phyloP scores from a whole-genome alignment of 2,797 vertebrate species.

The Mallotus villosus region DNA sequence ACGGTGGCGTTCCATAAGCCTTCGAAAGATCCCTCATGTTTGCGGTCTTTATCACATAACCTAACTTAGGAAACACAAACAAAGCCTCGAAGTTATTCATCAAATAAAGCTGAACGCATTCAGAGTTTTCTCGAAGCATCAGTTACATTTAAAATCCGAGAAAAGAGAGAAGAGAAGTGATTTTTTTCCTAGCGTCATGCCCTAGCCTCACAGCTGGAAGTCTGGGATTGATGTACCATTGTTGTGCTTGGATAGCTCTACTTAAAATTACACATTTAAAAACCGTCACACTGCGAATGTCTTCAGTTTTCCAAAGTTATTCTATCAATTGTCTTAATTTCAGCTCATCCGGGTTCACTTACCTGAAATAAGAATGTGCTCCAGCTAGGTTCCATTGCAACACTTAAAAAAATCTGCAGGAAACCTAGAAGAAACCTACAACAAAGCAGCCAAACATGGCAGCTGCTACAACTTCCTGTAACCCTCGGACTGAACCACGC shows the following conservation, averaged over 20 bases:
- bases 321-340: slow-evolving; percentile 26
- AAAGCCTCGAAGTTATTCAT: slow-evolving; percentile 33
- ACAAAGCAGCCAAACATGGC: slow-evolving; percentile 86
- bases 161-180: slow-evolving; percentile 34
- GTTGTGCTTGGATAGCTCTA: slow-evolving; percentile 78
- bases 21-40: slow-evolving; percentile 68
- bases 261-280: slow-evolving; percentile 61
- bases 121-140: background rate
- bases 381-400: slow-evolving; percentile 83
- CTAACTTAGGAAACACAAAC: slow-evolving; percentile 55
- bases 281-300: slow-evolving; percentile 43
- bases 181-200: slow-evolving; percentile 71
- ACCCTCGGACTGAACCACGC: slow-evolving; percentile 72
- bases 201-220: slow-evolving; percentile 81
- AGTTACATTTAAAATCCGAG: slow-evolving; percentile 19
- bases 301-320: slow-evolving; percentile 11
- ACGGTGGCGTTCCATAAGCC: slow-evolving; percentile 64
- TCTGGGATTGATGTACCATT: slow-evolving; percentile 80
- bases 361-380: slow-evolving; percentile 84
- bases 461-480: slow-evolving; percentile 81
- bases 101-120: background rate
- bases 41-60: slow-evolving; percentile 55
- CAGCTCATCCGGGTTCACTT: slow-evolving; percentile 59
- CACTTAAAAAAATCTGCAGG: slow-evolving; percentile 77
- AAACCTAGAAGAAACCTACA: slow-evolving; percentile 78